These are phyloP conservation scores for Brachionus rotundiformis DNA, from an alignment of 1,140 invertebrate genomes.

Conservation along the genomic window DNA sequence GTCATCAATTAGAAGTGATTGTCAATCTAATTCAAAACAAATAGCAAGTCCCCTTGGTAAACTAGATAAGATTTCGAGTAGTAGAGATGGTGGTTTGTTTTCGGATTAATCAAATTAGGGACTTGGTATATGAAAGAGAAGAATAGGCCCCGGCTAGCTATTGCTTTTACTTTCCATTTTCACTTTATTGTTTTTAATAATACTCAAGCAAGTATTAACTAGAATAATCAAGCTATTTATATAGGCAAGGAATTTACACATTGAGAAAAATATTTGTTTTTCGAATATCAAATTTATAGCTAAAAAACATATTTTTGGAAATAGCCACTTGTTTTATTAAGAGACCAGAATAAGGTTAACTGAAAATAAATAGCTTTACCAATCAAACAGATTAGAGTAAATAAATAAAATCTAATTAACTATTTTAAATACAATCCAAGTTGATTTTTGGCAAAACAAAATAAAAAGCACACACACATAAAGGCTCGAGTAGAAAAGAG, in stretches of 20 bases:
- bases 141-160: neutral
- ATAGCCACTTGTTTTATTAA: neutral
- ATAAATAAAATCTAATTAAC: conserved; percentile 22
- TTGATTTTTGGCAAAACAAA: neutral
- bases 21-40: neutral
- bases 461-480: too few species aligned
- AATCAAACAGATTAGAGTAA: neutral
- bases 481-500: neutral
- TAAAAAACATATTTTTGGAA: neutral
- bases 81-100: neutral
- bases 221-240: neutral
- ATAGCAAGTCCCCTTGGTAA: neutral
- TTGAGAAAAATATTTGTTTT: neutral
- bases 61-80: neutral
- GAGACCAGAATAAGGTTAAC: conserved; percentile 1
- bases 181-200: neutral
- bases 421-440: neutral
- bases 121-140: too few species aligned
- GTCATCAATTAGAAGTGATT: conserved; percentile 9
- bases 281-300: neutral
- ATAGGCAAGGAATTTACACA: conserved; percentile 28
- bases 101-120: neutral
- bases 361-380: neutral
- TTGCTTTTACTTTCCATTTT: neutral
- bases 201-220: neutral